A percentile compares a stretch with the other conserved stretches of the same genome.
phyloP scores from a whole-genome alignment of 2,888 invertebrate species.

The Caenorhabditis drosophilae region DNA sequence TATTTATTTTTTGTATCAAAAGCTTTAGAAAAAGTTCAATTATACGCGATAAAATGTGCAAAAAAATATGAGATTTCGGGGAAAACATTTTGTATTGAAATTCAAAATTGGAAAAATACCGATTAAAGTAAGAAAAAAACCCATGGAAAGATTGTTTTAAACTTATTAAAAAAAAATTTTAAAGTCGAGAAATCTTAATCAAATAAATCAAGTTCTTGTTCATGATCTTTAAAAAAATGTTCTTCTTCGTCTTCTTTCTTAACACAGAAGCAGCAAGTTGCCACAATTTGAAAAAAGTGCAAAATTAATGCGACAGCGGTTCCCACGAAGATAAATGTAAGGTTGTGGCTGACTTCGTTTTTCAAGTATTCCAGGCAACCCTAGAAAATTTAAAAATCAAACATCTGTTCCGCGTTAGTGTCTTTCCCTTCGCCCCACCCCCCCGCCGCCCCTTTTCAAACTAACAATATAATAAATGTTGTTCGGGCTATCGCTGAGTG shows the following conservation, averaged over 20 bases:
- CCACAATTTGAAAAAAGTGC: constrained; percentile 11
- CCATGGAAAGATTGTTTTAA: no score
- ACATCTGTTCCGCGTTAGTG: neutral
- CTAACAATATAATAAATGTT: constrained; percentile 43
- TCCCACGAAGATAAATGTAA: constrained; percentile 38
- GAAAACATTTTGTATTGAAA: no score
- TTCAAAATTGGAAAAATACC: no score
- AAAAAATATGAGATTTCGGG: no score
- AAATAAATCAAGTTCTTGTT: constrained; percentile 32
- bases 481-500: constrained; percentile 38
- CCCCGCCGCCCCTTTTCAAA: no score
- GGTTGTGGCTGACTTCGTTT: constrained; percentile 35
- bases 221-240: constrained; percentile 22
- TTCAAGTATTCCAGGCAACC: constrained; percentile 32
- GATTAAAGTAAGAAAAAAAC: no score
- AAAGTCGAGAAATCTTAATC: no score
- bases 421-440: no score
- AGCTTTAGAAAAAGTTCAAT: no score
- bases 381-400: constrained; percentile 9
- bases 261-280: constrained; percentile 29
- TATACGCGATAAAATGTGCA: no score
- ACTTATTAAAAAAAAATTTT: no score
- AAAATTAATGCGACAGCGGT: constrained; percentile 31
- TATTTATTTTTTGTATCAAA: no score
- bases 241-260: constrained; percentile 20